Evolutionary conservation across 2,113 vertebrate genomes (phyloP).

Genomic region (Chloropsis cyanopogon): DNA sequence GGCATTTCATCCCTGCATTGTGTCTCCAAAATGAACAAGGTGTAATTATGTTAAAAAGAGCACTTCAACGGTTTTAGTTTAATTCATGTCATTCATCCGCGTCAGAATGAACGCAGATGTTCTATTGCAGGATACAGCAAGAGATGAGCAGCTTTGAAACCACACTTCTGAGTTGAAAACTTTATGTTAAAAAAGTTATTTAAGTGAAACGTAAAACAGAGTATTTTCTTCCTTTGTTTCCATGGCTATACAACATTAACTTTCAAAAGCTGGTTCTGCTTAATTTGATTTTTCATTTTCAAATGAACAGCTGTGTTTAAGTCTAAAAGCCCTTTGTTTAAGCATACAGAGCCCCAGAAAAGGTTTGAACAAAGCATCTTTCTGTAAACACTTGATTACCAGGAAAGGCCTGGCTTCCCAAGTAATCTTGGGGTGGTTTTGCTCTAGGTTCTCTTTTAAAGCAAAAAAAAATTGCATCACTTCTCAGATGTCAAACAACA

Average conservation of each 20-base stretch:
- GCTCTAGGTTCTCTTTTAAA: constrained; percentile 27
- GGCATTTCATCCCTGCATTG: constrained; percentile 79
- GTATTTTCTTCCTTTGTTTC: constrained; percentile 75
- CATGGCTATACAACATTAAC: constrained; percentile 70
- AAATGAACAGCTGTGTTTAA: constrained; percentile 83
- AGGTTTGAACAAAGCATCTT: constrained; percentile 71
- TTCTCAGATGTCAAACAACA: constrained; percentile 42
- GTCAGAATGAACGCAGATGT: constrained; percentile 79
- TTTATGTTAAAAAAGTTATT: constrained; percentile 74
- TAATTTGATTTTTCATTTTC: constrained; percentile 79
- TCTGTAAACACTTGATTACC: constrained; percentile 76
- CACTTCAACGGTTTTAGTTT: constrained; percentile 48
- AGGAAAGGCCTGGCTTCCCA: constrained; percentile 67
- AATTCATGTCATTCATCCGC: constrained; percentile 75
- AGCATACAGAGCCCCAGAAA: constrained; percentile 71
- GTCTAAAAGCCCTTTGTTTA: constrained; percentile 79
- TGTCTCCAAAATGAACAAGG: constrained; percentile 75
- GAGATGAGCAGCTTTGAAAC: constrained; percentile 69
- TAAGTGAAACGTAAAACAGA: constrained; percentile 73
- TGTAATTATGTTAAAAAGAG: constrained; percentile 78
- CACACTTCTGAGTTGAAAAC: constrained; percentile 66
- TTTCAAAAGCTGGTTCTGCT: constrained; percentile 77
- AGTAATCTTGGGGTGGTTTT: constrained; percentile 1
- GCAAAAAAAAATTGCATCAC: constrained; percentile 13
- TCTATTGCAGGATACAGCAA: constrained; percentile 64